Evolutionary conservation across 2,888 invertebrate genomes (phyloP).

Genomic region (Halictus quadricinctus): DNA sequence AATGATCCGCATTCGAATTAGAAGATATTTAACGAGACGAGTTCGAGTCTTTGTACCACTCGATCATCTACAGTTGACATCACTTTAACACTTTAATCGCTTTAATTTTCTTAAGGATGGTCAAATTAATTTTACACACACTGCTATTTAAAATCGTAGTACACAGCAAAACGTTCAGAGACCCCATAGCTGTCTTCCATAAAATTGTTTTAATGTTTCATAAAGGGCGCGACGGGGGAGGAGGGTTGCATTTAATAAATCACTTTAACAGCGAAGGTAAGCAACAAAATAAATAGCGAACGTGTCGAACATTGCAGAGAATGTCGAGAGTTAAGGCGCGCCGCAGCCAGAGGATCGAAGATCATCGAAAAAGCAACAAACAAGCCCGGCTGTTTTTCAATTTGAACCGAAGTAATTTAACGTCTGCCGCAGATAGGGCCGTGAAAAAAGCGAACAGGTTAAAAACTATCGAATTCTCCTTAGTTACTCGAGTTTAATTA

Average conservation of each 20-base stretch:
- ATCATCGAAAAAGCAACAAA: background rate
- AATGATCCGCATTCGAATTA: too few species aligned
- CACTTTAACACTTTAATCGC: too few species aligned
- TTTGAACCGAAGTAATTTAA: background rate
- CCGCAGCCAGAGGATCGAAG: background rate
- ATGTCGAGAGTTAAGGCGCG: background rate
- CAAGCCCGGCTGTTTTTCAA: background rate
- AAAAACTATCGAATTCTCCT: conserved; percentile 15
- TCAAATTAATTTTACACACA: too few species aligned
- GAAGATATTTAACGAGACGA: too few species aligned
- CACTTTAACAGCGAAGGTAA: background rate
- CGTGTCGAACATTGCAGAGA: background rate
- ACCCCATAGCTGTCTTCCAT: background rate
- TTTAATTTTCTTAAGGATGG: background rate
- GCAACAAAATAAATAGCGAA: background rate
- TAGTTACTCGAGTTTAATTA: conserved; percentile 33
- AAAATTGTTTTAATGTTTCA: background rate
- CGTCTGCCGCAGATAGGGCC: background rate
- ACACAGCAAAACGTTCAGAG: background rate
- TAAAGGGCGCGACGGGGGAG: background rate
- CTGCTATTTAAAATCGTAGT: background rate
- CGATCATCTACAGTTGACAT: background rate
- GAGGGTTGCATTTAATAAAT: background rate
- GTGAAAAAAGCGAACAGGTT: background rate
- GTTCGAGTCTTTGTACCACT: too few species aligned